Base-by-base conservation (phyloP, 2,113 vertebrate species). In the Microcebus murinus region DNA sequence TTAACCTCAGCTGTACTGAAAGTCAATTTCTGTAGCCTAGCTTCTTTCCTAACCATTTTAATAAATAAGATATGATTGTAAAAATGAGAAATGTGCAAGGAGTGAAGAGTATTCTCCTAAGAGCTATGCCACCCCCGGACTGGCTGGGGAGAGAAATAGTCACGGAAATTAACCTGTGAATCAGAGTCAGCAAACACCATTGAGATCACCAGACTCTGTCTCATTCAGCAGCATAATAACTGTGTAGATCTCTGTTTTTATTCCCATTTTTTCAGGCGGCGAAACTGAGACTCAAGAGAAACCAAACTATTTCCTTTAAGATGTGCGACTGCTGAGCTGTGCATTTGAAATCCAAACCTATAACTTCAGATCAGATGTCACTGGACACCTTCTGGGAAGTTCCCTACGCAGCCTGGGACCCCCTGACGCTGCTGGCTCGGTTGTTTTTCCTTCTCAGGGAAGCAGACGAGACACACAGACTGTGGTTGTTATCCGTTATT, bases 21-120 rank as follows among this genome's bases (percentile, higher is more conserved):
- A 82, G 77, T 77, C 91, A 67, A 76, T 80, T 93, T 96, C 76
- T 68, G n/a, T 55, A 21, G 50, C 20, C 68, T 92, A 29, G 20
- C 10, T 81, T 92, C 48, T 93, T 95, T 68, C 45, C 10, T 83
- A 87, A 59, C 27, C 29, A 86, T 82, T 87, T 50, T 77, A 88
- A 67, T 57, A 85, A 92, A 25, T 55, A 59, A 76, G 18, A 2
- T 36, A 17, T 65, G 50, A 25, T 39, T 81, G 8, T 39, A 36
- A 84, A 87, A 85, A 39, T 67, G 39, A 76, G 52, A 71, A 71
- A 12, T n/a, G 2, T 65, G 20, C 42, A 45, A 74, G 57, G 31
- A n/a, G 3, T 20, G 10, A 89, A 36, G 1, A 17, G 2, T 9
- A 11, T 10, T 85, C 23, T 18, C 1, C 4, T 27, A 25, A 29